phyloP scores from a whole-genome alignment of 2,888 invertebrate genomes.

The Rapana venosa region DNA sequence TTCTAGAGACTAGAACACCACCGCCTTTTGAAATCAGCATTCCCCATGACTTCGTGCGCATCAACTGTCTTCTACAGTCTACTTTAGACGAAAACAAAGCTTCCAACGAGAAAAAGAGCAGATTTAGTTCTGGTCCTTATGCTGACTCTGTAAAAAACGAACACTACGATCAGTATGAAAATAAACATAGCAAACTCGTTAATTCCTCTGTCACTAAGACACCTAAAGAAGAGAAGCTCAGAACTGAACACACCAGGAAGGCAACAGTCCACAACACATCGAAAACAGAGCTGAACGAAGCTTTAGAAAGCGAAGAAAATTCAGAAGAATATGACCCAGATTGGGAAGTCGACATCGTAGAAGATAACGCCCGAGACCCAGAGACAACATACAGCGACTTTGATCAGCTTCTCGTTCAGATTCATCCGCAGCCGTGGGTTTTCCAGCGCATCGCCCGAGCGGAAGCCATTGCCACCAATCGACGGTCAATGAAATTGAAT shows the following conservation, averaged over 20 bases:
- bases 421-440: conserved; percentile 64
- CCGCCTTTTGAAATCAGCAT: conserved; percentile 58
- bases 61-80: conserved; percentile 57
- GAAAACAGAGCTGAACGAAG: no score
- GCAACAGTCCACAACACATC: no score
- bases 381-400: conserved; percentile 54
- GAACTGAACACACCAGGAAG: not conserved
- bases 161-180: not conserved
- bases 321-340: not conserved
- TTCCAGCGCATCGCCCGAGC: conserved; percentile 58
- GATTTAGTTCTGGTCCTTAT: not conserved
- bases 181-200: not conserved
- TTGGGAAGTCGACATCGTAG: not conserved
- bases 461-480: conserved; percentile 46
- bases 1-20: conserved; percentile 50
- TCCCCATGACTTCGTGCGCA: conserved; percentile 67
- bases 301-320: not conserved
- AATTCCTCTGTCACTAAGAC: not conserved
- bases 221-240: not conserved
- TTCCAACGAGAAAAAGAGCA: not conserved
- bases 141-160: not conserved
- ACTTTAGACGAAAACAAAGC: not conserved
- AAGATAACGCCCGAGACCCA: not conserved
- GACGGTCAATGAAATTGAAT: conserved; percentile 60
- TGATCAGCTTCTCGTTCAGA: conserved; percentile 72